Evolutionary conservation across 2,888 invertebrate genomes (phyloP).

Genomic region (Elgonia sp.): DNA sequence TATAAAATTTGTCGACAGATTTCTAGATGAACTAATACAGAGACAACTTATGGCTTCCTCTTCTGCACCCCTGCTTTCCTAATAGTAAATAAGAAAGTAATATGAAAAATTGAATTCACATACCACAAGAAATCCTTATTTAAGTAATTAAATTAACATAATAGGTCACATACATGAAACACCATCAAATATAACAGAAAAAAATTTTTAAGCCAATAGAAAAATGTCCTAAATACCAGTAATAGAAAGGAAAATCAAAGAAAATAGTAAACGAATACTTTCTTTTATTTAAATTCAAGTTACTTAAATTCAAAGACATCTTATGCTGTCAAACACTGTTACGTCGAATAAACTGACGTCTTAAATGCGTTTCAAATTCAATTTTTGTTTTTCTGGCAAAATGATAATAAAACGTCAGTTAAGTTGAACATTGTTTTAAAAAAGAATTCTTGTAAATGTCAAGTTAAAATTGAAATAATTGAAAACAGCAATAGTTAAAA

Average conservation of each 20-base stretch:
- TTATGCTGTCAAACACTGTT: background rate
- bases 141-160: background rate
- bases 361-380: slow-evolving; percentile 13
- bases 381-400: background rate
- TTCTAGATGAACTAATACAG: slow-evolving; percentile 20
- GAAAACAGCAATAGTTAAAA: background rate
- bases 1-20: slow-evolving; percentile 4
- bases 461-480: background rate
- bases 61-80: slow-evolving; percentile 50
- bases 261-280: too few relatives aligned
- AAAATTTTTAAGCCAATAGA: too few relatives aligned
- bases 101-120: slow-evolving; percentile 50
- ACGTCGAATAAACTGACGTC: background rate
- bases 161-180: background rate
- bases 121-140: background rate
- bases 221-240: too few relatives aligned
- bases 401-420: background rate
- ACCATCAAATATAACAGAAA: background rate
- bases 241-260: too few relatives aligned
- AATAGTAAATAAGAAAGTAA: slow-evolving; percentile 46
- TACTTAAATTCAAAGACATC: background rate
- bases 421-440: background rate
- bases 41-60: slow-evolving; percentile 18
- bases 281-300: background rate
- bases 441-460: background rate